phyloP scores from a whole-genome alignment of 2,797 vertebrate genomes.

The Meriones psammophilus region DNA sequence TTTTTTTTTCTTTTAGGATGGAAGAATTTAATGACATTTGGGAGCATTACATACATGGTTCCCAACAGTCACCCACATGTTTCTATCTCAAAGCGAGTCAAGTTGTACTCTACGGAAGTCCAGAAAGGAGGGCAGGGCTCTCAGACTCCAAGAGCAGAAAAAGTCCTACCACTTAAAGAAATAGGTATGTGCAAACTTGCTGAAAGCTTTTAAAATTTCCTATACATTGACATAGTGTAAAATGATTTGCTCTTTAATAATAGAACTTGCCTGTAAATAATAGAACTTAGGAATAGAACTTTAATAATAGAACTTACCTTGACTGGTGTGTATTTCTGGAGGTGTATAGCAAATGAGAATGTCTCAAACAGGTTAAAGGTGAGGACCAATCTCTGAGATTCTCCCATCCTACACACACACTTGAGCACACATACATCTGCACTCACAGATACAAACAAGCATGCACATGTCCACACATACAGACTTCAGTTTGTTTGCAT shows the following conservation, averaged over 20 bases:
- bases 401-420: not conserved
- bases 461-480: not conserved
- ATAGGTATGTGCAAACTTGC: conserved; percentile 79
- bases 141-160: conserved; percentile 70
- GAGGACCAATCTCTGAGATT: not conserved
- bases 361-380: not conserved
- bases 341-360: not conserved
- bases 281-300: not conserved
- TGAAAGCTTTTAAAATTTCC: not conserved
- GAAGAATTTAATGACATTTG: conserved; percentile 88
- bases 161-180: conserved; percentile 77
- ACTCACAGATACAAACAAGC: not conserved
- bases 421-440: not conserved
- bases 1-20: conserved; percentile 89
- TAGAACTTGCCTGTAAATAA: conserved; percentile 10
- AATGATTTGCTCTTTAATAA: conserved; percentile 11
- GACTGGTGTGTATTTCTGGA: not conserved
- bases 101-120: conserved; percentile 92
- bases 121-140: conserved; percentile 90
- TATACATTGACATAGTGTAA: not conserved
- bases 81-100: conserved; percentile 89
- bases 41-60: conserved; percentile 88
- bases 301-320: not conserved
- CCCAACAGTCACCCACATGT: conserved; percentile 88
- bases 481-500: not conserved